These are phyloP conservation scores for Myodes glareolus DNA, from an alignment of 2,113 vertebrate genomes.

Conservation along the genomic window DNA sequence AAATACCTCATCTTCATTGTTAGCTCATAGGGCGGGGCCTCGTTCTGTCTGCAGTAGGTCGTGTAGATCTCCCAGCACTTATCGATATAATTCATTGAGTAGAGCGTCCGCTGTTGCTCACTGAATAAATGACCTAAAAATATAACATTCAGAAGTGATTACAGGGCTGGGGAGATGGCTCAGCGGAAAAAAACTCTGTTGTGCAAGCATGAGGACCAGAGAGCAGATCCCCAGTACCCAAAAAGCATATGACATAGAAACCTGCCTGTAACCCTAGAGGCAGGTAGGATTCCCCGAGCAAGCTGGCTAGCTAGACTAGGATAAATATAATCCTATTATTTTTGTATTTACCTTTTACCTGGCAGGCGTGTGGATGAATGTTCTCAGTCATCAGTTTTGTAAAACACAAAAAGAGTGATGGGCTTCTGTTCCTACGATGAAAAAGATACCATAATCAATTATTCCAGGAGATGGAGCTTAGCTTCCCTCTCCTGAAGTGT, in stretches of 20 bases:
- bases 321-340: fast-evolving
- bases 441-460: slow-evolving; percentile 38
- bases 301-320: not conserved
- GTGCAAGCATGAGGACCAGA: not conserved
- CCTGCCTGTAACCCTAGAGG: not conserved
- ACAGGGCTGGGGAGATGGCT: not conserved
- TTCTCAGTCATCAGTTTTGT: slow-evolving; percentile 89
- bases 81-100: slow-evolving; percentile 81
- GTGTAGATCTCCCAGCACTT: slow-evolving; percentile 91
- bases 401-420: slow-evolving; percentile 89
- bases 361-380: slow-evolving; percentile 88
- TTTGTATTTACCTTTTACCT: slow-evolving; percentile 87
- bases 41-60: slow-evolving; percentile 71
- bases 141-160: not conserved
- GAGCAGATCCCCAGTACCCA: not conserved
- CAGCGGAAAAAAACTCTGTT: not conserved
- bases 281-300: not conserved
- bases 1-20: slow-evolving; percentile 91
- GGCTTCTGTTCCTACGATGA: slow-evolving; percentile 83
- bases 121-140: slow-evolving; percentile 89
- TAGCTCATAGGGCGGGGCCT: slow-evolving; percentile 73
- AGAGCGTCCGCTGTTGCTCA: slow-evolving; percentile 70
- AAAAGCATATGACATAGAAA: not conserved
- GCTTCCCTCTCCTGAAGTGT: not conserved
- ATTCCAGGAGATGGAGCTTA: not conserved